Evolutionary conservation across 1,140 invertebrate species (phyloP).

Genomic region (Anoplophora glabripennis): DNA sequence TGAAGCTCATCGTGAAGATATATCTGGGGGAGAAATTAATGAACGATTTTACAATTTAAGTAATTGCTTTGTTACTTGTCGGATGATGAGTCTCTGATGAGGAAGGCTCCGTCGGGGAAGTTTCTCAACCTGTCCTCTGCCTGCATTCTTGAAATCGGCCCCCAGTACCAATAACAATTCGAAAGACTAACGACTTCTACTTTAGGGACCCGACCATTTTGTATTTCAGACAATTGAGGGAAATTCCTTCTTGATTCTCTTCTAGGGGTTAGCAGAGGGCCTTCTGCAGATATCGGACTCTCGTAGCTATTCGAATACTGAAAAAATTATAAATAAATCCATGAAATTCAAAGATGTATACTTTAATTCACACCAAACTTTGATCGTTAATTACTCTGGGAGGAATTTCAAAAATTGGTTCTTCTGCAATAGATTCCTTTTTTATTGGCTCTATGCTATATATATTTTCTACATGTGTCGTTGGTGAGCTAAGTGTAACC

Average conservation of each 20-base stretch:
- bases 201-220: conserved; percentile 22
- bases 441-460: conserved; percentile 7
- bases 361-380: neutral
- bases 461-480: conserved; percentile 11
- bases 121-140: conserved; percentile 55
- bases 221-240: conserved; percentile 2
- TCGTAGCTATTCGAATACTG: neutral
- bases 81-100: conserved; percentile 74
- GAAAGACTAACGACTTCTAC: conserved; percentile 35
- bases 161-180: conserved; percentile 53
- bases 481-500: conserved; percentile 9
- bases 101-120: conserved; percentile 74
- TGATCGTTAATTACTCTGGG: neutral
- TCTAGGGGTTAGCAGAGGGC: conserved; percentile 9
- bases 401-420: neutral
- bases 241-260: conserved; percentile 9
- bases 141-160: conserved; percentile 50
- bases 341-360: conserved; percentile 6
- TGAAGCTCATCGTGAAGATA: conserved; percentile 69
- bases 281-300: conserved; percentile 3
- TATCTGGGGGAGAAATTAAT: conserved; percentile 10
- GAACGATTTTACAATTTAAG: neutral
- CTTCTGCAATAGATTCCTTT: neutral
- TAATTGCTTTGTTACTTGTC: conserved; percentile 54
- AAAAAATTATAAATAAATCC: neutral